Evolutionary conservation across 2,113 vertebrate species (phyloP).

Genomic region (Calyptommatus sinebrachiatus): DNA sequence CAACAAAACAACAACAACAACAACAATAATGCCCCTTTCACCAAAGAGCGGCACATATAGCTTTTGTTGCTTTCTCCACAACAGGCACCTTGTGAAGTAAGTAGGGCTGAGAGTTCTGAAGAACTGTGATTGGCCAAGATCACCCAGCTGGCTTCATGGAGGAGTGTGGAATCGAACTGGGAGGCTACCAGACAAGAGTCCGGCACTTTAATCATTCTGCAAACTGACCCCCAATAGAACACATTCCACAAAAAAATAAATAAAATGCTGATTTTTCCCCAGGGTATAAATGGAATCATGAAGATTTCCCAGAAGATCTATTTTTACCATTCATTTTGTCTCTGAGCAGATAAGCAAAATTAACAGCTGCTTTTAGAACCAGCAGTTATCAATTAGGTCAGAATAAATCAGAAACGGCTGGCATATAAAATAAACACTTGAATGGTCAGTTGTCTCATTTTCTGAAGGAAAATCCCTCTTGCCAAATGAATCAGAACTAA

Average conservation of each 20-base stretch:
- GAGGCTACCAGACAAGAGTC: no score
- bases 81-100: no score
- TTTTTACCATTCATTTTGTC: background rate
- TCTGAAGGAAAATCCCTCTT: background rate
- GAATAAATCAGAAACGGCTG: conserved; percentile 20
- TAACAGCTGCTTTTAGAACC: conserved; percentile 11
- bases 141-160: no score
- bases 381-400: conserved; percentile 18
- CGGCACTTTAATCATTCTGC: no score
- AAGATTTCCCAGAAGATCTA: background rate
- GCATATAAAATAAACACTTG: background rate
- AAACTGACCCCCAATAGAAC: background rate
- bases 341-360: conserved; percentile 6
- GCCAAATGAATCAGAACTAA: background rate
- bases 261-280: background rate
- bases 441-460: background rate
- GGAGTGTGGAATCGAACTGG: no score
- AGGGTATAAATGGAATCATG: background rate
- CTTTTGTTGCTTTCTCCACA: no score
- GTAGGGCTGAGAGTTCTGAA: no score
- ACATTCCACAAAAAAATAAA: background rate
- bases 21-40: no score
- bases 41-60: no score
- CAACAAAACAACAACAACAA: no score
- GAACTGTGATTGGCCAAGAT: no score